These are phyloP conservation scores for Drosophila paranaensis DNA, from an alignment of 2,888 invertebrate genomes.

Conservation along the genomic window DNA sequence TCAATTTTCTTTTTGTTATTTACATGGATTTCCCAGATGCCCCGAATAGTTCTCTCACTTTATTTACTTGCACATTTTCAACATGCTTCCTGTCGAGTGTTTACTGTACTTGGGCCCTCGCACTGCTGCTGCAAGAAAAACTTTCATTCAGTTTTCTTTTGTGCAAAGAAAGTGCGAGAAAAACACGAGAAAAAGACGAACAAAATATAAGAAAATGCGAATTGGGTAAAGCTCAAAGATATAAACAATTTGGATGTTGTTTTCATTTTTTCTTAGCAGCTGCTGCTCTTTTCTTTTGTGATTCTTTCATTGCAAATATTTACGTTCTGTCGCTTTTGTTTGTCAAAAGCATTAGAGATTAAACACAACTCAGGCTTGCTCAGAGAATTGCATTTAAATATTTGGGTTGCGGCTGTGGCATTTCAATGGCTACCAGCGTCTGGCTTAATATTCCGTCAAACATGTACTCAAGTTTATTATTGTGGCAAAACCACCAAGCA, in stretches of 20 bases:
- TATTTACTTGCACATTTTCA: constrained; percentile 60
- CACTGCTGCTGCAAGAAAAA: constrained; percentile 47
- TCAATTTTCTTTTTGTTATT: constrained; percentile 18
- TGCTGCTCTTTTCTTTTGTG: constrained; percentile 26
- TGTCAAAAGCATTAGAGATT: constrained; percentile 23
- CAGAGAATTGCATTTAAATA: constrained; percentile 25
- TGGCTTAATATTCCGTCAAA: neutral
- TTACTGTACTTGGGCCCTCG: constrained; percentile 18
- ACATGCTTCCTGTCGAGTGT: constrained; percentile 36
- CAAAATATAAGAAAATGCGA: constrained; percentile 24
- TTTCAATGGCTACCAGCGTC: neutral
- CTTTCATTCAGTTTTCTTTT: constrained; percentile 54
- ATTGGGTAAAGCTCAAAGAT: constrained; percentile 35
- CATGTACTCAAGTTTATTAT: neutral
- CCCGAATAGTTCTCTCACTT: constrained; percentile 45
- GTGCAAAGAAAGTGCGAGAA: constrained; percentile 24
- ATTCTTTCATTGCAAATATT: constrained; percentile 51
- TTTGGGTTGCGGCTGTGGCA: neutral
- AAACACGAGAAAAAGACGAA: neutral
- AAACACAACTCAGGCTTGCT: neutral
- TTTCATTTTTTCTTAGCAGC: constrained; percentile 13
- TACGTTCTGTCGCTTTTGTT: constrained; percentile 32
- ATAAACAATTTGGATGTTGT: constrained; percentile 40
- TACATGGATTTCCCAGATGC: constrained; percentile 10
- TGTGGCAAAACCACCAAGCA: neutral